Base-by-base conservation (phyloP, 2,888 invertebrate species). In the Rhodophaea formosa region DNA sequence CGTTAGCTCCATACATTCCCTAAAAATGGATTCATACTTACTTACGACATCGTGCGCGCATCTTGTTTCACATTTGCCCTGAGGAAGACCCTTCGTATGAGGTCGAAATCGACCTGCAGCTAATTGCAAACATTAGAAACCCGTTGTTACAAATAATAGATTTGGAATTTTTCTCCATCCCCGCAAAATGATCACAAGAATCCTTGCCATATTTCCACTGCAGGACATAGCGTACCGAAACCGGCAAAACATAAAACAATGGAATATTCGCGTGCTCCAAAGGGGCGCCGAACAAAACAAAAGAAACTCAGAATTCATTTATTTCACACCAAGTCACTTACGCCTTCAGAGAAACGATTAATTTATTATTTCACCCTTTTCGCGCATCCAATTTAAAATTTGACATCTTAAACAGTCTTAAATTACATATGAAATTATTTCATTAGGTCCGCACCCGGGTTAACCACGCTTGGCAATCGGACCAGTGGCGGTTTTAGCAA, bases 401-500 rank as follows among this genome's bases (percentile, higher is more conserved):
- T 91, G 90, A 91, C 90, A 82, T 91, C 89, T 91, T 91, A 89
- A 91, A 90, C 89, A 89, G 85, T 84, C 84, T 84, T 88, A 91
- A 90, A 91, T 89, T 90, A 88, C 82, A 78, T 77, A 76, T 79
- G 82, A 85, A 88, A 90, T 91, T 88, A 91, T 90, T 90, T 90
- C 86, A 90, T 90, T 90, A 89, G 84, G 69, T 69, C 75, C 32
- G 32, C 32, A 78, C 75, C 82, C 75, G 78, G 69, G 76, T 51
- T 51, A 46, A 51, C 77, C 62, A 65, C 62, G 66, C 58, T 51
- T 55, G 73, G 71, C 75, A 76, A 82, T 78, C 77, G 69, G 70
- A 62, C 71, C 39, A n/a, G n/a, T 39, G 39, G n/a, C 3, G 73
- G 74, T 81, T 23, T 2, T 23, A 23, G 23, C 23, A 23, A 23